Percentiles rank a stretch among this genome's conserved stretches.
Evolutionary conservation across 2,888 invertebrate species (phyloP).

Genomic region (Cephus rjabovi): DNA sequence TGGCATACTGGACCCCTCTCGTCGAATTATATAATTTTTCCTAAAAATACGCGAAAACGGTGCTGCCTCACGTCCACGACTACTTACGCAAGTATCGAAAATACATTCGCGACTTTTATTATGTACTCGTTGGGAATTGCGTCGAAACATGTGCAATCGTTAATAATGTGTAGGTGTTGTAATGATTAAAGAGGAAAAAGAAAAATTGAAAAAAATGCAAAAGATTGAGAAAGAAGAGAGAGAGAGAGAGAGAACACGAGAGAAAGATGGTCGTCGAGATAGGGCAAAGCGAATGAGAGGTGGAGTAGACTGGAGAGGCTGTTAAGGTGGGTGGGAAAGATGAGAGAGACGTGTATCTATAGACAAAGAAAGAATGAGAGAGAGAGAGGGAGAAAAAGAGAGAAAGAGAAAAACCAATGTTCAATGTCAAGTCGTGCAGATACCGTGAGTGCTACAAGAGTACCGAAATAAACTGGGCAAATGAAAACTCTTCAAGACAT

Average conservation of each 20-base stretch:
- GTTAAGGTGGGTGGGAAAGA: background rate
- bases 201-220: background rate
- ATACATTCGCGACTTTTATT: background rate
- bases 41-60: background rate
- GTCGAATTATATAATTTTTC: background rate
- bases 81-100: background rate
- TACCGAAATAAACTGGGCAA: background rate
- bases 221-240: background rate
- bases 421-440: conserved; percentile 32
- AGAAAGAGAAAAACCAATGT: conserved; percentile 23
- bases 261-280: background rate
- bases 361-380: background rate
- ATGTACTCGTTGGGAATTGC: background rate
- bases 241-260: background rate
- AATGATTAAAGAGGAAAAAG: background rate
- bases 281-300: background rate
- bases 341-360: conserved; percentile 7
- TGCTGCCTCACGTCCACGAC: background rate
- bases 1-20: background rate
- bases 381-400: conserved; percentile 15
- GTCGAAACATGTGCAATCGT: background rate
- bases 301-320: background rate
- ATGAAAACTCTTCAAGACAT: background rate
- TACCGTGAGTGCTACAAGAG: conserved; percentile 4
- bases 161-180: background rate